A percentile compares a stretch with the other conserved stretches of the same genome.
phyloP scores from a whole-genome alignment of 2,797 vertebrate species.

The Lacerta bilineata region DNA sequence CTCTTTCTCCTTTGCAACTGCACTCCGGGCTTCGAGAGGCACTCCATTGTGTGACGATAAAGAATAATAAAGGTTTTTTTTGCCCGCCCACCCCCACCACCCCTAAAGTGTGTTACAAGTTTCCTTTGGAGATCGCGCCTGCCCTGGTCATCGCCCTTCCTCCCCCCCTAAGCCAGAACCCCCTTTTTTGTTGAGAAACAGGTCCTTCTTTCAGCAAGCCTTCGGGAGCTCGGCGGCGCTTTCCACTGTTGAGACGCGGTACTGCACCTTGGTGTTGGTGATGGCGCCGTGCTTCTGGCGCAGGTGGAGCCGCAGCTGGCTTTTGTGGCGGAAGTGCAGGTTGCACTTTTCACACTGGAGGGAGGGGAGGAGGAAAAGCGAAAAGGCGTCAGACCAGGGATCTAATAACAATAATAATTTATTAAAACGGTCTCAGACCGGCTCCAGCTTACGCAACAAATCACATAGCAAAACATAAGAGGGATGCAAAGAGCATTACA shows the following conservation, averaged over 20 bases:
- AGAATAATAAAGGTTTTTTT: background rate
- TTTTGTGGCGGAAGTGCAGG: conserved; percentile 99
- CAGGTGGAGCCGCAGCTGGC: conserved; percentile 95
- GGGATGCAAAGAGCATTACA: too few relatives aligned
- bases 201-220: conserved; percentile 84
- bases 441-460: too few relatives aligned
- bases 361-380: conserved; percentile 4
- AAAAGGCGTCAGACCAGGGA: too few relatives aligned
- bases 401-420: too few relatives aligned
- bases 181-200: conserved; percentile 68
- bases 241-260: conserved; percentile 89
- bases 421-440: too few relatives aligned
- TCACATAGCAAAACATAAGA: too few relatives aligned
- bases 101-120: conserved; percentile 78
- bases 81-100: background rate
- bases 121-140: conserved; percentile 77
- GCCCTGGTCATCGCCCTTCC: conserved; percentile 30
- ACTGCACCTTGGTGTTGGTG: conserved; percentile 99
- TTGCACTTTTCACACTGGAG: conserved; percentile 98
- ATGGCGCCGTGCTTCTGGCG: conserved; percentile 99
- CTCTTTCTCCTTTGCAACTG: conserved; percentile 65
- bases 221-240: conserved; percentile 91
- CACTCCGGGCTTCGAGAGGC: conserved; percentile 84
- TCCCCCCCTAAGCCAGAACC: conserved; percentile 58
- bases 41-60: conserved; percentile 78